A percentile compares a stretch with the other conserved stretches of the same genome.
These are phyloP conservation scores for Montipora foliosa DNA, from an alignment of 64 coral and sea anemone genomes.

Conservation along the genomic window DNA sequence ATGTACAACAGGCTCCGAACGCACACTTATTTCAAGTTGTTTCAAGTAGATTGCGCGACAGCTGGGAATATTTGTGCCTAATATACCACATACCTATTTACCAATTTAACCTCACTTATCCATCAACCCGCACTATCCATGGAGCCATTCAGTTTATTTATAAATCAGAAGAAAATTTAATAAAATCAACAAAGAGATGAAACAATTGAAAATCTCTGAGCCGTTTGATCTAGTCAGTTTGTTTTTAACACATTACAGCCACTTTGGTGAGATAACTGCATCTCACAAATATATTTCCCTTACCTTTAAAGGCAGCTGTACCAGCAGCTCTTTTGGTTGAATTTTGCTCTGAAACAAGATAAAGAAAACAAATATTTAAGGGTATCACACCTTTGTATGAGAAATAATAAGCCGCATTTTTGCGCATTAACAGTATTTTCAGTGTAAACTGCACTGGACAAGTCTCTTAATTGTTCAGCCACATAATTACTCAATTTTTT, in stretches of 20 bases:
- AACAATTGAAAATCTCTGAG: slow-evolving; percentile 13
- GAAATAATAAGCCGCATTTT: not conserved
- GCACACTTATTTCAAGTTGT: not conserved
- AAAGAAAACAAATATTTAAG: slow-evolving; percentile 3
- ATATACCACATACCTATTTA: not conserved
- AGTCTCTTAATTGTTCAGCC: slow-evolving; percentile 12
- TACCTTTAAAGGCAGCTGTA: slow-evolving; percentile 19
- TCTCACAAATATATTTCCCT: not conserved
- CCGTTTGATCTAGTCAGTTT: not conserved
- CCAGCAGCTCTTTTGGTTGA: slow-evolving; percentile 6
- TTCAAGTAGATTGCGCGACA: not conserved
- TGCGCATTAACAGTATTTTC: not conserved
- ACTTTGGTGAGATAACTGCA: not conserved
- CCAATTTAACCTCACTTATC: slow-evolving; percentile 5
- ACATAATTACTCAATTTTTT: slow-evolving; percentile 9
- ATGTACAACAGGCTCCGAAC: not conserved
- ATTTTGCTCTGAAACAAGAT: slow-evolving; percentile 14
- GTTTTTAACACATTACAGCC: not conserved
- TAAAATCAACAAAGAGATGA: slow-evolving; percentile 10
- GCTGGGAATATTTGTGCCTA: not conserved
- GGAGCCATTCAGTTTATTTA: not conserved
- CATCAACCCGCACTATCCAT: not conserved
- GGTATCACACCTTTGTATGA: not conserved
- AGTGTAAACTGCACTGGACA: not conserved
- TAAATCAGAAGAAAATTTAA: not conserved